These are phyloP conservation scores for Illadopsis cleaveri DNA, from an alignment of 2,113 vertebrate genomes.

Conservation along the genomic window DNA sequence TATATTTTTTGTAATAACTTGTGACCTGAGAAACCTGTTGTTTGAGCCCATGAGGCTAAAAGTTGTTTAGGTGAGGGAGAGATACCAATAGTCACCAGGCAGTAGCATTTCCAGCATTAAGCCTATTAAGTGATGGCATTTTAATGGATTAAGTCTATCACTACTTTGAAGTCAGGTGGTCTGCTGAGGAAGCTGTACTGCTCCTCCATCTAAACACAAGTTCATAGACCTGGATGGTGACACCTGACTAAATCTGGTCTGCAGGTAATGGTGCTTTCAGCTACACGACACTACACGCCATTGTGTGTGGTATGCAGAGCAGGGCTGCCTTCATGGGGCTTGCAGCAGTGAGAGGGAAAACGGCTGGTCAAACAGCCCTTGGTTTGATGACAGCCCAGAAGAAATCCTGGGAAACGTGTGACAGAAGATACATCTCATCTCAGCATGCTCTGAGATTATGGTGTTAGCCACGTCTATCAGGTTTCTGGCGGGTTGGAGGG, in stretches of 20 bases:
- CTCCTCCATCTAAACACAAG: neutral
- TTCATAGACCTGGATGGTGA: neutral
- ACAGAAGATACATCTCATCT: constrained; percentile 1
- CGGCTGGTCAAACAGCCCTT: neutral
- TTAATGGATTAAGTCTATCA: neutral
- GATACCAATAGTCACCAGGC: neutral
- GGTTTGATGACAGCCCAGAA: neutral
- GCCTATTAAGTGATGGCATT: neutral
- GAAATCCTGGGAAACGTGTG: neutral
- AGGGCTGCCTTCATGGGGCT: neutral
- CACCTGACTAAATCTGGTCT: neutral
- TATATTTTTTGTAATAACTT: neutral
- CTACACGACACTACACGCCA: accelerated
- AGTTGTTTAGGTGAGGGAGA: neutral
- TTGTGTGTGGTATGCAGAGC: neutral
- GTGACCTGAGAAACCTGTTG: neutral
- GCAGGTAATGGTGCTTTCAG: neutral
- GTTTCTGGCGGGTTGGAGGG: neutral
- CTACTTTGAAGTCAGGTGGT: neutral
- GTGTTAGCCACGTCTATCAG: constrained; percentile 16
- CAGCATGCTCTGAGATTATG: neutral
- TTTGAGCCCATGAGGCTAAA: neutral
- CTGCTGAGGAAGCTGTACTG: neutral
- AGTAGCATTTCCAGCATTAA: neutral
- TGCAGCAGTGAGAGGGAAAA: neutral